Evolutionary conservation across 1,140 invertebrate genomes (phyloP).

Genomic region (Ruditapes philippinarum): DNA sequence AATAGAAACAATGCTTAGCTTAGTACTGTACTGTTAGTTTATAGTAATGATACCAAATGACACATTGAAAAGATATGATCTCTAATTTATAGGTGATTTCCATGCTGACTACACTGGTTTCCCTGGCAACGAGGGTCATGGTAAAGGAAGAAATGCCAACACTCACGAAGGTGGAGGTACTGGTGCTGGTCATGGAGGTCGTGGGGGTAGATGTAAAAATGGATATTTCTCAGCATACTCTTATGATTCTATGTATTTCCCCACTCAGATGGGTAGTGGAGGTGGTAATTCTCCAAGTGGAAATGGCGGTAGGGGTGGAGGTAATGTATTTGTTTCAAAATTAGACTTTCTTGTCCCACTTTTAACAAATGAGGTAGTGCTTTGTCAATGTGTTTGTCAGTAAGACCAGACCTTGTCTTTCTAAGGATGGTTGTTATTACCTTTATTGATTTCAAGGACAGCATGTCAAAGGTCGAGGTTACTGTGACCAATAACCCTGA

Average conservation of each 20-base stretch:
- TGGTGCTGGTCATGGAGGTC: constrained; percentile 80
- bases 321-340: constrained; percentile 41
- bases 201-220: constrained; percentile 73
- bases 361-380: too few relatives aligned
- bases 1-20: too few relatives aligned
- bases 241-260: constrained; percentile 77
- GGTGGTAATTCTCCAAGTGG: constrained; percentile 70
- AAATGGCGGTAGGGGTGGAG: constrained; percentile 76
- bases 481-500: too few relatives aligned
- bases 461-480: too few relatives aligned
- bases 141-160: constrained; percentile 65
- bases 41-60: too few relatives aligned
- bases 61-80: too few relatives aligned
- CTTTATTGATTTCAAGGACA: too few relatives aligned
- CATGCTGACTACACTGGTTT: constrained; percentile 78
- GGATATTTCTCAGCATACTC: constrained; percentile 77
- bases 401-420: too few relatives aligned
- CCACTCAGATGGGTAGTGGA: constrained; percentile 76
- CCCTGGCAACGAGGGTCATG: constrained; percentile 70
- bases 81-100: constrained; percentile 76
- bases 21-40: too few relatives aligned
- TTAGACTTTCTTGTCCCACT: too few relatives aligned
- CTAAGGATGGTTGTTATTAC: too few relatives aligned
- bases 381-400: too few relatives aligned
- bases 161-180: constrained; percentile 69